Conservation (phyloP, 2,888 invertebrate genomes). For the Periphyllus acericola region DNA sequence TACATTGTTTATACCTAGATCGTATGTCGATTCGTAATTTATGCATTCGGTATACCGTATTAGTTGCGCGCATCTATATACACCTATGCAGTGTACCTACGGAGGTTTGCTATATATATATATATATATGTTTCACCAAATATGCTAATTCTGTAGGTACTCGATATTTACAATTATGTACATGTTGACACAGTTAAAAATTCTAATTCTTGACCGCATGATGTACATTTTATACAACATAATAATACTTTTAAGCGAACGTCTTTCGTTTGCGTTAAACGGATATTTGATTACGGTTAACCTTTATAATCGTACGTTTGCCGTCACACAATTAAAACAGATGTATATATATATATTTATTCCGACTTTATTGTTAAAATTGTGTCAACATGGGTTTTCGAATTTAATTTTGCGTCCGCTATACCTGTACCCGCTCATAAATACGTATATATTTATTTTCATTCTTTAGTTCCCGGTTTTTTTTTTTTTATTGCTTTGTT, state of each 20-base stretch:
- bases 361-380: constrained; percentile 8
- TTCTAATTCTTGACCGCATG: neutral
- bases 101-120: too few species aligned
- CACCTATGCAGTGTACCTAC: too few species aligned
- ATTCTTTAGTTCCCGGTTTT: neutral
- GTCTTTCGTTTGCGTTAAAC: constrained; percentile 1
- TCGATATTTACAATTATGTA: neutral
- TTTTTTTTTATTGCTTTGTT: neutral
- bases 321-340: neutral
- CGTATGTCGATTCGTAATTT: too few species aligned
- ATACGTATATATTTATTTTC: neutral
- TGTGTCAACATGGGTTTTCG: neutral
- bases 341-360: too few species aligned
- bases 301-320: constrained; percentile 6
- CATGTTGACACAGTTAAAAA: neutral
- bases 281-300: constrained; percentile 10
- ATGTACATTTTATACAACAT: neutral
- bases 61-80: too few species aligned
- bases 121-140: neutral
- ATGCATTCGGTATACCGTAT: too few species aligned
- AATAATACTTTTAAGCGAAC: neutral
- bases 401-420: neutral
- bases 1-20: too few species aligned
- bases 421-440: neutral
- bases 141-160: neutral